Conservation (phyloP, 2,888 invertebrate genomes). For the Scotopteryx bipunctaria region DNA sequence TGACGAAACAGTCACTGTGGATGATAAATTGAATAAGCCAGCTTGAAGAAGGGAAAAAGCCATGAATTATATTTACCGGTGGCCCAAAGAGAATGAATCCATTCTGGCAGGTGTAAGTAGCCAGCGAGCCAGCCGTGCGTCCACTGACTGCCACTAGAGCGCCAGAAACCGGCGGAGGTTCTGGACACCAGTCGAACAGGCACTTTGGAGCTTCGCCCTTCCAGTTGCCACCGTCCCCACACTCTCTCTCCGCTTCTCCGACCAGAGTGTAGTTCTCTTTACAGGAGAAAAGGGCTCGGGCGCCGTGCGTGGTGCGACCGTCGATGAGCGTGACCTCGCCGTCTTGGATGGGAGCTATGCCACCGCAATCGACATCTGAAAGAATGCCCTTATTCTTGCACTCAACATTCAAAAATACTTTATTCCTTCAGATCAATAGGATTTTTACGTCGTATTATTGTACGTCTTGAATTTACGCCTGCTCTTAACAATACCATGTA, state of each 20-base stretch:
- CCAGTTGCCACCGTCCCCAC: constrained; percentile 90
- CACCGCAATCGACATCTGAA: constrained; percentile 93
- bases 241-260: constrained; percentile 88
- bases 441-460: too few relatives aligned
- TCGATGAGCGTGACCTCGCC: constrained; percentile 87
- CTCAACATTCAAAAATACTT: too few relatives aligned
- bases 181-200: constrained; percentile 94
- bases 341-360: constrained; percentile 86
- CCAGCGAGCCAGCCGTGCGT: constrained; percentile 90
- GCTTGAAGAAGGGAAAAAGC: too few relatives aligned
- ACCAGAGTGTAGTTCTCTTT: constrained; percentile 93
- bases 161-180: constrained; percentile 90
- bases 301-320: constrained; percentile 90
- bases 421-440: too few relatives aligned
- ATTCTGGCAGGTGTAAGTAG: constrained; percentile 90
- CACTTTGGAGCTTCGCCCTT: constrained; percentile 91
- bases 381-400: too few relatives aligned
- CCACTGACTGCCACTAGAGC: constrained; percentile 88
- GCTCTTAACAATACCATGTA: too few relatives aligned
- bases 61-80: too few relatives aligned
- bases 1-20: too few relatives aligned
- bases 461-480: too few relatives aligned
- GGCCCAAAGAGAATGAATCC: constrained; percentile 94
- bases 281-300: constrained; percentile 89
- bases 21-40: too few relatives aligned